Evolutionary conservation across 2,113 vertebrate species (phyloP).

Genomic region (Epinephelus lanceolatus): DNA sequence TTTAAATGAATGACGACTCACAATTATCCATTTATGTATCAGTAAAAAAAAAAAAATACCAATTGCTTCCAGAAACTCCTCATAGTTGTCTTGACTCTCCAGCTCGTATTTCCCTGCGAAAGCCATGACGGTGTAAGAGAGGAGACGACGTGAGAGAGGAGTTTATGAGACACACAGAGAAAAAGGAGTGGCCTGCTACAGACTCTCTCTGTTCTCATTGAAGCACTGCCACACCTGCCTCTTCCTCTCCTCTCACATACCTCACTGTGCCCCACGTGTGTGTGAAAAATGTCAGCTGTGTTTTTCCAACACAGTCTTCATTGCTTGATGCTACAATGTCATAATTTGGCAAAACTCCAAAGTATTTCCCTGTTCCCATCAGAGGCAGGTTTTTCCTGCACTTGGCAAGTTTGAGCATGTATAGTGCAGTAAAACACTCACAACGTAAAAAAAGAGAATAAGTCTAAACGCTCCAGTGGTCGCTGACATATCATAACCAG

Average conservation of each 20-base stretch:
- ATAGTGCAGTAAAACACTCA: not conserved
- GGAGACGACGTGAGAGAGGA: constrained; percentile 13
- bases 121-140: constrained; percentile 79
- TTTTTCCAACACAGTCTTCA: constrained; percentile 2
- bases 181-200: constrained; percentile 57
- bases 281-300: not conserved
- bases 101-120: constrained; percentile 89
- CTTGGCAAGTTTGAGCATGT: constrained; percentile 51
- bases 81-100: constrained; percentile 89
- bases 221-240: not conserved
- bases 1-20: not conserved
- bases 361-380: not conserved
- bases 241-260: constrained; percentile 15
- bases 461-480: too few relatives aligned
- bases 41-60: constrained; percentile 60
- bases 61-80: constrained; percentile 84
- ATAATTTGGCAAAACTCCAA: not conserved
- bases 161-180: constrained; percentile 32
- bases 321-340: not conserved
- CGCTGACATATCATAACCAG: too few relatives aligned
- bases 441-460: not conserved
- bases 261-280: not conserved
- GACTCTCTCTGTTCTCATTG: not conserved
- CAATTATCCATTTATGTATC: not conserved
- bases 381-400: constrained; percentile 14